Evolutionary conservation across 2,113 vertebrate species (phyloP).

Genomic region (Callionymus lyra): DNA sequence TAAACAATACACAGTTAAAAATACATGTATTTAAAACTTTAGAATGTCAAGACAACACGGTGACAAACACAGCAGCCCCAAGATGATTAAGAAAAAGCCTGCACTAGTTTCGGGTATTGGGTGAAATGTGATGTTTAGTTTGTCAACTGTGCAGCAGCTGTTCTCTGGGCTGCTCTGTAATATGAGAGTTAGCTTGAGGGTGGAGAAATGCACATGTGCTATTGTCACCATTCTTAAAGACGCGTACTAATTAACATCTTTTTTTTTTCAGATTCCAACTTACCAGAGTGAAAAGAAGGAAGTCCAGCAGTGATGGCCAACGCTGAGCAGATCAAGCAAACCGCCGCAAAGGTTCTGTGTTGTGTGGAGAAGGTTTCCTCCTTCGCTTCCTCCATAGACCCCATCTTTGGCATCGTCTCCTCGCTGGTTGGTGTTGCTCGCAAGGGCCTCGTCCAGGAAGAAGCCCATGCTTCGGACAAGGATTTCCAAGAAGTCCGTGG

Average conservation of each 20-base stretch:
- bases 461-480: slow-evolving; percentile 50
- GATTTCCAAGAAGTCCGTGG: slow-evolving; percentile 57
- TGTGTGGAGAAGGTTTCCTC: slow-evolving; percentile 68
- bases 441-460: slow-evolving; percentile 50
- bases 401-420: slow-evolving; percentile 67
- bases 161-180: slow-evolving; percentile 3
- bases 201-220: background rate
- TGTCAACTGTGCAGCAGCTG: slow-evolving; percentile 13
- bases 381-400: slow-evolving; percentile 68
- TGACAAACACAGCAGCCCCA: background rate
- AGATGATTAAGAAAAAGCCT: background rate
- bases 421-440: slow-evolving; percentile 63
- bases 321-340: slow-evolving; percentile 43
- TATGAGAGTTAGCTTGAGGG: slow-evolving; percentile 1
- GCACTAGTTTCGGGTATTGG: slow-evolving; percentile 10
- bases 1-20: too few species aligned
- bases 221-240: background rate
- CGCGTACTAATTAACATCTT: too few species aligned
- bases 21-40: too few species aligned
- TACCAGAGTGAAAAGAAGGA: background rate
- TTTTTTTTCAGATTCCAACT: background rate
- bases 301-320: slow-evolving; percentile 54
- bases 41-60: too few species aligned
- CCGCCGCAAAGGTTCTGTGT: slow-evolving; percentile 51
- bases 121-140: slow-evolving; percentile 16